Evolutionary conservation across 2,113 vertebrate species (phyloP), one percentile per base, ranked within the genome.

Genomic region (Tilapia sparmanii): DNA sequence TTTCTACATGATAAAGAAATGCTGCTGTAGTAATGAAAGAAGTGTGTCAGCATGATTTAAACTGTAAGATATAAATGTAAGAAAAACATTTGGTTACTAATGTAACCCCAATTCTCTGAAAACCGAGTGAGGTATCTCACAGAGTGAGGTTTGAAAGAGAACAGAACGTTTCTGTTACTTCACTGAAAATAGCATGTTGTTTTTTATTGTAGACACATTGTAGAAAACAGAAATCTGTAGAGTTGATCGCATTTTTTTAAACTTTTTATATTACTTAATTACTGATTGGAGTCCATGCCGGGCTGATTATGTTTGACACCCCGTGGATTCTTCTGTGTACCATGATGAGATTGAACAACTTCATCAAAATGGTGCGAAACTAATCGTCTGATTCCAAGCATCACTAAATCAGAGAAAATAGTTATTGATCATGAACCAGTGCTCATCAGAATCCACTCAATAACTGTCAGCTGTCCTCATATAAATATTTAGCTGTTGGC

Each of bases 161-260:
- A 12, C 61, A 66, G 18, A 66, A 66, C n/a, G 33, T 38, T 66
- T 35, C 16, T 38, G 33, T 66, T 38, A 13, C 31, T 66, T 66
- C 10, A 66, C 61, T 13, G 61, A 66, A 66, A 66, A 66, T 38
- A 0, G 10, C 10, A 38, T 12, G 3, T n/a, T 38, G 33, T n/a
- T 66, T 66, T 66, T 38, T 0, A 66, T n/a, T 66, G 18, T 66
- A 66, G 61, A 66, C 33, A 38, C 31, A 38, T 12, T 38, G 19
- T 66, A 38, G 61, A 38, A 66, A 66, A 38, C 33, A n/a, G 33
- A 66, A 66, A 66, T 66, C 6, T 66, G 10, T 66, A 66, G 18
- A 66, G 31, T 0, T 35, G 1, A 63, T 35, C 0, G 0, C 26
- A 61, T 11, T 2, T 1, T 52, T 47, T 7, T 3, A 0, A 13